These are phyloP conservation scores for Micromesistius poutassou DNA, from an alignment of 2,797 vertebrate genomes.

Conservation along the genomic window DNA sequence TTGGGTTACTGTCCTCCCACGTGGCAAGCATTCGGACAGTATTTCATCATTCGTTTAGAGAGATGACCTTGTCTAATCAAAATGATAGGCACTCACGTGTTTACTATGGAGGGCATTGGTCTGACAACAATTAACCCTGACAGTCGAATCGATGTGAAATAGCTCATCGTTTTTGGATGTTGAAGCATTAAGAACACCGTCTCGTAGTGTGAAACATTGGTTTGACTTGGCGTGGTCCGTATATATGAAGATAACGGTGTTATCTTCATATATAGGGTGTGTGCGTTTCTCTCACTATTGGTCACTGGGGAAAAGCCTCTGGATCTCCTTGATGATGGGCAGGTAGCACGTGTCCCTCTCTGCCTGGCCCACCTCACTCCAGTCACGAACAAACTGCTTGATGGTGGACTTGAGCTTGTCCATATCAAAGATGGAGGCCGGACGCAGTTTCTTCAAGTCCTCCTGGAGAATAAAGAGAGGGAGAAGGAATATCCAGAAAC, in stretches of 20 bases:
- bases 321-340: constrained; percentile 91
- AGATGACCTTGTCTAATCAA: neutral
- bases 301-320: constrained; percentile 89
- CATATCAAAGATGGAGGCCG: constrained; percentile 96
- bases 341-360: constrained; percentile 94
- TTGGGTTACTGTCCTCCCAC: neutral
- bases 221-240: neutral
- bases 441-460: constrained; percentile 75
- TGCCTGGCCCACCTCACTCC: constrained; percentile 88
- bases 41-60: neutral
- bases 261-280: too few relatives aligned
- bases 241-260: neutral
- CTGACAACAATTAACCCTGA: neutral
- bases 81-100: neutral
- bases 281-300: constrained; percentile 77
- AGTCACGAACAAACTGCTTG: constrained; percentile 98
- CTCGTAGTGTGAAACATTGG: neutral
- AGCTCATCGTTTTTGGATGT: neutral
- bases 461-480: constrained; percentile 45
- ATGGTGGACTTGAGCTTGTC: constrained; percentile 99
- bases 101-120: neutral
- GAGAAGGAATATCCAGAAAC: neutral
- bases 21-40: neutral
- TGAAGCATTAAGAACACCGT: neutral
- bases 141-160: neutral